These are phyloP conservation scores for Semnornis frantzii DNA, from an alignment of 2,113 vertebrate genomes.

Conservation along the genomic window DNA sequence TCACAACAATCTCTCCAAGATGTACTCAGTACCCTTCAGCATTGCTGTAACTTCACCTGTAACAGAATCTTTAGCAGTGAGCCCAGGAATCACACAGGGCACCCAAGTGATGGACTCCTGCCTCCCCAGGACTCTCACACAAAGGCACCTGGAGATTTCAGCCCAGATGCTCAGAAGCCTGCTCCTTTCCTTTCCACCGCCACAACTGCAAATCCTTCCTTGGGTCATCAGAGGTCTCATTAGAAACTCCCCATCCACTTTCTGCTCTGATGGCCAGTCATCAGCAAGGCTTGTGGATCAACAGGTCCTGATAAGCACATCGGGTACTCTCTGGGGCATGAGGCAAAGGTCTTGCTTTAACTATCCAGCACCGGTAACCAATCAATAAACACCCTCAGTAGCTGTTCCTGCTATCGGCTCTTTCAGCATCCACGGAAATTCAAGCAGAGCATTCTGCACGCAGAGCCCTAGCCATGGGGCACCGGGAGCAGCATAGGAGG, in stretches of 20 bases:
- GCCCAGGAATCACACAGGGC: not conserved
- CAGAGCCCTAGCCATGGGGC: not conserved
- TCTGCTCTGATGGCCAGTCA: not conserved
- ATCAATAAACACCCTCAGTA: not conserved
- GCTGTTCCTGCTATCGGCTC: not conserved
- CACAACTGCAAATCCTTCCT: rapidly evolving
- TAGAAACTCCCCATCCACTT: not conserved
- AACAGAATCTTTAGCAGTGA: not conserved
- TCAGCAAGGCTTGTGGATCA: not conserved
- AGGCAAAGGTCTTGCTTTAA: not conserved
- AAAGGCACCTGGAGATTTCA: rapidly evolving
- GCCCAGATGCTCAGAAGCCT: not conserved
- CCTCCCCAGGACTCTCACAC: not conserved
- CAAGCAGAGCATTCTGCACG: not conserved
- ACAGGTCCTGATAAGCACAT: not conserved
- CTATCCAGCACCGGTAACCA: not conserved
- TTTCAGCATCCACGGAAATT: not conserved
- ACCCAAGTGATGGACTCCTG: not conserved
- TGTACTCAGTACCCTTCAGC: not conserved
- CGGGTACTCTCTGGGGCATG: not conserved
- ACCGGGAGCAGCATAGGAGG: not conserved
- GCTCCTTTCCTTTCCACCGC: not conserved
- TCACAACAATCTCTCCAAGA: rapidly evolving
- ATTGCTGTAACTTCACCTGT: not conserved
- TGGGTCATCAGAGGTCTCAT: not conserved